A percentile compares a stretch with the other conserved stretches of the same genome.
Evolutionary conservation across 2,888 invertebrate genomes (phyloP).

Genomic region (Crioceris asparagi): DNA sequence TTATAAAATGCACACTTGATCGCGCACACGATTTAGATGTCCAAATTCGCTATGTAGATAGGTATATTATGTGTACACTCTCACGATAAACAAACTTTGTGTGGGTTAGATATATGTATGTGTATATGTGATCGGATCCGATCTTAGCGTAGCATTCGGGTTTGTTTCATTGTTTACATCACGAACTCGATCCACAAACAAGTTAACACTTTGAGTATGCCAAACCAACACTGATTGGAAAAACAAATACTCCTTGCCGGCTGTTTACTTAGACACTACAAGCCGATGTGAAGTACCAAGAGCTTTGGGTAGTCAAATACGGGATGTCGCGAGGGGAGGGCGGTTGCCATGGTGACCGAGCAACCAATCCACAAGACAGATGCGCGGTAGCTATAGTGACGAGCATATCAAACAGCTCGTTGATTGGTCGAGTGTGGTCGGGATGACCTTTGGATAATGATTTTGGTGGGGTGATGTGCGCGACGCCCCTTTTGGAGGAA

Average conservation of each 20-base stretch:
- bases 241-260: constrained; percentile 45
- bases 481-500: constrained; percentile 8
- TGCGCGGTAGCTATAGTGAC: constrained; percentile 27
- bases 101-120: too few species aligned
- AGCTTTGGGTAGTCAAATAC: constrained; percentile 42
- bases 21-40: too few species aligned
- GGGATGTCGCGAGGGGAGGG: constrained; percentile 31
- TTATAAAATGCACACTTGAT: too few species aligned
- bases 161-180: constrained; percentile 43
- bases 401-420: constrained; percentile 16
- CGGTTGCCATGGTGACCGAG: constrained; percentile 29
- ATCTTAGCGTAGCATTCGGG: constrained; percentile 39
- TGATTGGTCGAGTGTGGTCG: constrained; percentile 20
- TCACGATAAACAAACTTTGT: too few species aligned
- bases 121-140: constrained; percentile 31
- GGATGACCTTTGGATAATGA: constrained; percentile 8
- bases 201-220: constrained; percentile 42
- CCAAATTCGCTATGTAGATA: too few species aligned
- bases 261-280: constrained; percentile 44
- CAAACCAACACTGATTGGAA: constrained; percentile 46
- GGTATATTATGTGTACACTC: too few species aligned
- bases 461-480: constrained; percentile 3
- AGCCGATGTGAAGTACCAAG: constrained; percentile 41
- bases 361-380: constrained; percentile 22
- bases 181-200: constrained; percentile 41